Percentiles rank a stretch among this genome's conserved stretches.
phyloP scores from a whole-genome alignment of 2,113 vertebrate genomes.

The Calidris pygmaea region DNA sequence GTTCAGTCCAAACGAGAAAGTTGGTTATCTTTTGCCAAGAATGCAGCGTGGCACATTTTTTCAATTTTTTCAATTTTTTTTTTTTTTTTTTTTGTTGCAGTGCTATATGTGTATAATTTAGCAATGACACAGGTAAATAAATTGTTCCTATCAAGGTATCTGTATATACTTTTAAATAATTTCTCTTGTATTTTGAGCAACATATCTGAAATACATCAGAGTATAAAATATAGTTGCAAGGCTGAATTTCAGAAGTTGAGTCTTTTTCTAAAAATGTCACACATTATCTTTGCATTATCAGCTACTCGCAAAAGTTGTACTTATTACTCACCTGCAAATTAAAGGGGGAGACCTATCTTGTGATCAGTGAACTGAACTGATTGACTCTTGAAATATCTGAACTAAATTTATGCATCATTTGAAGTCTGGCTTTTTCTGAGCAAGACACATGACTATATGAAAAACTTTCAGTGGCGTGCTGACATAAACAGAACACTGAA shows the following conservation, averaged over 20 bases:
- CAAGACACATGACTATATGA: background rate
- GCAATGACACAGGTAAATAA: background rate
- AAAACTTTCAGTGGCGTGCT: background rate
- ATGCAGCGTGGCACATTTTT: background rate
- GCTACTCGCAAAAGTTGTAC: background rate
- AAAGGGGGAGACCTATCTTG: background rate
- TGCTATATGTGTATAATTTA: background rate
- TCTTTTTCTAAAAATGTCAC: background rate
- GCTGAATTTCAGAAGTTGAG: background rate
- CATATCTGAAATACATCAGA: background rate
- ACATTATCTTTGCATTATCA: background rate
- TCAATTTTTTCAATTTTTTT: background rate
- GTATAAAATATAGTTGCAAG: background rate
- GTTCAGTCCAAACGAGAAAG: background rate
- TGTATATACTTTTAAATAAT: background rate
- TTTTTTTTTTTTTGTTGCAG: background rate
- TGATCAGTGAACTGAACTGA: background rate
- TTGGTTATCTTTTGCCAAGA: background rate
- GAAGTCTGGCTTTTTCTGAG: background rate
- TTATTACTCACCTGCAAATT: background rate
- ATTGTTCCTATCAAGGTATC: background rate
- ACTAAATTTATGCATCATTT: background rate
- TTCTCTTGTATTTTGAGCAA: background rate
- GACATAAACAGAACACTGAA: background rate
- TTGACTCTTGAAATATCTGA: background rate